Evolutionary conservation across 2,888 invertebrate species (phyloP).

Genomic region (Andrena flavipes): DNA sequence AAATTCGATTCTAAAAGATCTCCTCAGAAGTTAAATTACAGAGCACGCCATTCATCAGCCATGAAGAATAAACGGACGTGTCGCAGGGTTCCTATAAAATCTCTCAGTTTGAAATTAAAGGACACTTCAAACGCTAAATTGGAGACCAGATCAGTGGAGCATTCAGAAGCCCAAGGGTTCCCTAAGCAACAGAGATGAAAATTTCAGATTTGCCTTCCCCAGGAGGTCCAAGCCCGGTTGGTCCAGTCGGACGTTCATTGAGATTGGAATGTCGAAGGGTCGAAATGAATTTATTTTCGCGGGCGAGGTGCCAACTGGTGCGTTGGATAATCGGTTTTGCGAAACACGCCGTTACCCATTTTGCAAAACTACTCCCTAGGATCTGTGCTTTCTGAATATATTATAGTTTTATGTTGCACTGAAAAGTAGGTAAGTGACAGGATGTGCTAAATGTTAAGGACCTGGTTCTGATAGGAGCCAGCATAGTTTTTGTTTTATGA

Average conservation of each 20-base stretch:
- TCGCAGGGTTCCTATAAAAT: too few relatives aligned
- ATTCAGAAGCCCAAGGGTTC: too few relatives aligned
- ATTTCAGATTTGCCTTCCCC: not conserved
- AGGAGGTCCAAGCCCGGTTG: not conserved
- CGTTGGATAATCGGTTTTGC: slow-evolving; percentile 35
- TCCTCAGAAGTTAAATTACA: too few relatives aligned
- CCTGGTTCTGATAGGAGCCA: not conserved
- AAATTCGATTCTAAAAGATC: too few relatives aligned
- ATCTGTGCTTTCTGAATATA: too few relatives aligned
- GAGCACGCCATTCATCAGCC: too few relatives aligned
- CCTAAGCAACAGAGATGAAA: not conserved
- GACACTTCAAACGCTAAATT: too few relatives aligned
- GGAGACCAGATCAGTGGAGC: too few relatives aligned
- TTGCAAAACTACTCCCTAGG: not conserved
- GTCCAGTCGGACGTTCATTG: slow-evolving; percentile 25
- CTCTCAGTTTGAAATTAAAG: too few relatives aligned
- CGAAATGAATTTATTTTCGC: slow-evolving; percentile 68
- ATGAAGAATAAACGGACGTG: too few relatives aligned
- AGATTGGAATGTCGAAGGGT: slow-evolving; percentile 44
- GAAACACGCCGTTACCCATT: not conserved
- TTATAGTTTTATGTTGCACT: not conserved
- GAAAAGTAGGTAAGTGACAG: not conserved
- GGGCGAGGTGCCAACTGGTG: slow-evolving; percentile 67
- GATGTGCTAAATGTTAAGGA: slow-evolving; percentile 8
- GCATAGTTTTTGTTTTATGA: not conserved